Evolutionary conservation across 2,113 vertebrate genomes (phyloP), one percentile per base, ranked within the genome.

Genomic region (Mustelus asterias): DNA sequence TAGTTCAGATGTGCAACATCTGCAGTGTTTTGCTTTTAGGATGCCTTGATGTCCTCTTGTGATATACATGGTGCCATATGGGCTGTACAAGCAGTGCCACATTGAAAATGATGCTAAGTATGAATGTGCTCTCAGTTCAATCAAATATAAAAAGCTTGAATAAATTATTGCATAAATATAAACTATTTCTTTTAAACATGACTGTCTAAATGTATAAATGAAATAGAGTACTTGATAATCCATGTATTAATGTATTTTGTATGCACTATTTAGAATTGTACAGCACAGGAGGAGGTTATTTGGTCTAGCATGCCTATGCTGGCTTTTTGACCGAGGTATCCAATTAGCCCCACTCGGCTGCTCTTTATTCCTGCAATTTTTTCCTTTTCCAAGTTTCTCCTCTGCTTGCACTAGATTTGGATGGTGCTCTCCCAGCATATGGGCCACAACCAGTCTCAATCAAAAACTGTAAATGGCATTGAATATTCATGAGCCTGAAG

Each of bases 141-240:
- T 48, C 83, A 65, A 93, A 37, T 93, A 93, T 22, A 93, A 65
- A 7, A 65, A 65, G 33, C n/a, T 93, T 18, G 33, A 65, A 22
- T n/a, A 65, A 41, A 83, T 83, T 83, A 93, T 93, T 93, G 89
- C 60, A 65, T 67, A 93, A 65, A 22, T 93, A 65, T 93, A 67
- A 33, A 63, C 54, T 90, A 33, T 13, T 58, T 63, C 16, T 18
- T 37, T 22, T 85, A 88, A 88, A 83, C 16, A 33, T 76, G 86
- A 13, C 0, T 9, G 60, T 92, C 58, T 26, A 29, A 58, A 33
- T 90, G 16, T 37, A 37, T 65, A 44, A 65, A 67, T 67, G 16
- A 26, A 89, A 92, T 8, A 65, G 89, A 65, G 10, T 22, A 60
- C 54, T 90, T 63, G 26, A 2, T 1, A 88, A 58, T 29, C 85